These are phyloP conservation scores for Dicerorhinus sumatrensis DNA, from an alignment of 2,113 vertebrate genomes.

Conservation along the genomic window DNA sequence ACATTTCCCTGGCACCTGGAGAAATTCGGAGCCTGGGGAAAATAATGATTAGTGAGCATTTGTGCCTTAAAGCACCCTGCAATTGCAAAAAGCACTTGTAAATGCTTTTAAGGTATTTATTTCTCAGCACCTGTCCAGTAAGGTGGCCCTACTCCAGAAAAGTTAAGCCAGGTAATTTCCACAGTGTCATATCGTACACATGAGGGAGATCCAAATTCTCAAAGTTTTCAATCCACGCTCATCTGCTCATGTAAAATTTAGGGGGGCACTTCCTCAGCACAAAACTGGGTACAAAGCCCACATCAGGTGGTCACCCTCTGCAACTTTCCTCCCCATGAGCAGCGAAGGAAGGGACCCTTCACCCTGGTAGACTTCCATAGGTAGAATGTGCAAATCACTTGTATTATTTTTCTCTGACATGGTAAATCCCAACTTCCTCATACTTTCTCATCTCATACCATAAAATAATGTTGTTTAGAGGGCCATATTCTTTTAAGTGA, in stretches of 20 bases:
- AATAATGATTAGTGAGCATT: background rate
- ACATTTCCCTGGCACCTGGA: slow-evolving; percentile 17
- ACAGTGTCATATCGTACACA: background rate
- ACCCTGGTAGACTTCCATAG: fast-evolving
- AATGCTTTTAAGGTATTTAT: background rate
- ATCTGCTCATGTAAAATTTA: background rate
- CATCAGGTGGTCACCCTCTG: background rate
- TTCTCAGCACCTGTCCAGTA: background rate
- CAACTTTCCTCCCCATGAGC: fast-evolving
- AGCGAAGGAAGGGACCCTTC: background rate
- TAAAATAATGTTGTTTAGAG: background rate
- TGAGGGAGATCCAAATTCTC: background rate
- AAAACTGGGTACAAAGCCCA: fast-evolving
- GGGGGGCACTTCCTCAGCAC: background rate
- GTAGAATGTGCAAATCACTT: fast-evolving
- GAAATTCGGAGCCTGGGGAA: background rate
- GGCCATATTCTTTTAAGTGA: background rate
- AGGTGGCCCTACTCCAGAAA: background rate
- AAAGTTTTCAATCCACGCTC: too few species aligned
- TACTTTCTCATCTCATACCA: background rate
- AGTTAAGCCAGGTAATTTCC: background rate
- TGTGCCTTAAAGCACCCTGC: background rate
- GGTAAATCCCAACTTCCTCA: background rate
- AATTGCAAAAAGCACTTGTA: background rate
- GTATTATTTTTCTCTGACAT: background rate